Evolutionary conservation across 2,888 invertebrate genomes (phyloP).

Genomic region (Ennomos fuscantarius): DNA sequence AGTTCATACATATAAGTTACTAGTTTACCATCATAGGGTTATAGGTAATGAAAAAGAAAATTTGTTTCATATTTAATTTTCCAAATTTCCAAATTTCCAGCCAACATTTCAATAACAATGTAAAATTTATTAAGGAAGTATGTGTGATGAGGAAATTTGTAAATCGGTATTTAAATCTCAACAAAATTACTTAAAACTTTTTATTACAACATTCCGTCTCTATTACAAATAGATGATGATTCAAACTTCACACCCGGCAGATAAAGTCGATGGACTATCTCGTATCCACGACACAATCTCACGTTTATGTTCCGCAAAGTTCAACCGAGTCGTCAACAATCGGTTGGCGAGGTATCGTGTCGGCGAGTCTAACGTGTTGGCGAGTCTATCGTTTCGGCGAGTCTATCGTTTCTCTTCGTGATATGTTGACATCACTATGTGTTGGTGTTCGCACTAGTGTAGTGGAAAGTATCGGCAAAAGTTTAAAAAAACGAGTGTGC

Average conservation of each 20-base stretch:
- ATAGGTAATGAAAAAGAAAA: too few relatives aligned
- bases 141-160: too few relatives aligned
- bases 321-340: conserved; percentile 47
- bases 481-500: conserved; percentile 9
- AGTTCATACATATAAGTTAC: too few relatives aligned
- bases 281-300: conserved; percentile 42
- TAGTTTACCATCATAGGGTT: too few relatives aligned
- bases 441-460: conserved; percentile 32
- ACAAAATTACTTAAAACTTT: too few relatives aligned
- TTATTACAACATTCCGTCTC: too few relatives aligned
- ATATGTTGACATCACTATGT: conserved; percentile 45
- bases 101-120: too few relatives aligned
- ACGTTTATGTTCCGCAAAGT: conserved; percentile 43
- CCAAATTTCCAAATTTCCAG: too few relatives aligned
- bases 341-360: conserved; percentile 48
- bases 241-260: conserved; percentile 34
- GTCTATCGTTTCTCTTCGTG: conserved; percentile 49
- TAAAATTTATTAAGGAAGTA: too few relatives aligned
- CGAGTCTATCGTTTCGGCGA: conserved; percentile 45
- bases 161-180: too few relatives aligned
- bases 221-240: neutral
- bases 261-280: conserved; percentile 38
- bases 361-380: conserved; percentile 50
- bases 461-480: conserved; percentile 47
- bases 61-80: too few relatives aligned